These are phyloP conservation scores for Drosophila nr. fundita DNA, from an alignment of 2,888 invertebrate species.

Conservation along the genomic window DNA sequence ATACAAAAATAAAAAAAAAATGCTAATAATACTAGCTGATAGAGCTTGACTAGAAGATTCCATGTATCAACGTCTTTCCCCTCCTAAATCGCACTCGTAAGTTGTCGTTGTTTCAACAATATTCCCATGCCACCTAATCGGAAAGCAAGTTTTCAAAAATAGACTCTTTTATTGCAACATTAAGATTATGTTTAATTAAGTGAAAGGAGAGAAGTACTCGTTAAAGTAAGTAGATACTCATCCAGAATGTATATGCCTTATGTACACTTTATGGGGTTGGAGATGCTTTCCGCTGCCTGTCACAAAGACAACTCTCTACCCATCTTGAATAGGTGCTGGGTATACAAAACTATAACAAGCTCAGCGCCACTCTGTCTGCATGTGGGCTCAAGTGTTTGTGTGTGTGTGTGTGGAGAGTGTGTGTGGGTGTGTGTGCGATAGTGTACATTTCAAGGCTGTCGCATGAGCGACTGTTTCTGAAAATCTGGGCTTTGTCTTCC, in stretches of 20 bases:
- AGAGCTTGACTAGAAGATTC: not conserved
- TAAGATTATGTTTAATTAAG: not conserved
- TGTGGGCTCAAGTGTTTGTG: conserved; percentile 14
- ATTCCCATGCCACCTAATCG: not conserved
- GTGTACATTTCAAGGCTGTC: conserved; percentile 47
- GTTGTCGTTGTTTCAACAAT: not conserved
- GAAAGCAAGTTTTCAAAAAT: not conserved
- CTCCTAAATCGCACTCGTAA: not conserved
- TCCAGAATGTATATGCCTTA: not conserved
- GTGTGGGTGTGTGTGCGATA: conserved; percentile 11
- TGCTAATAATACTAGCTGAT: not conserved
- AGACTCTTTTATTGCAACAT: not conserved
- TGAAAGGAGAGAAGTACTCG: not conserved
- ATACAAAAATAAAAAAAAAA: conserved; percentile 20
- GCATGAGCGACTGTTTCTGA: conserved; percentile 37
- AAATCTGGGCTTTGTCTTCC: conserved; percentile 68
- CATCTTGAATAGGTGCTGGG: conserved; percentile 1
- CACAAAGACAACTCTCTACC: not conserved
- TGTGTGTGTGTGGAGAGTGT: conserved; percentile 15
- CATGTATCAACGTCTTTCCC: not conserved
- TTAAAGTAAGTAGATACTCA: not conserved
- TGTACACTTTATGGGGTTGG: not conserved
- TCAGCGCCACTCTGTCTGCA: conserved; percentile 31
- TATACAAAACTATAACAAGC: conserved; percentile 53
- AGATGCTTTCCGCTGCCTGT: not conserved